These are phyloP conservation scores for Oppia nitens DNA, from an alignment of 1,140 invertebrate species.

Conservation along the genomic window DNA sequence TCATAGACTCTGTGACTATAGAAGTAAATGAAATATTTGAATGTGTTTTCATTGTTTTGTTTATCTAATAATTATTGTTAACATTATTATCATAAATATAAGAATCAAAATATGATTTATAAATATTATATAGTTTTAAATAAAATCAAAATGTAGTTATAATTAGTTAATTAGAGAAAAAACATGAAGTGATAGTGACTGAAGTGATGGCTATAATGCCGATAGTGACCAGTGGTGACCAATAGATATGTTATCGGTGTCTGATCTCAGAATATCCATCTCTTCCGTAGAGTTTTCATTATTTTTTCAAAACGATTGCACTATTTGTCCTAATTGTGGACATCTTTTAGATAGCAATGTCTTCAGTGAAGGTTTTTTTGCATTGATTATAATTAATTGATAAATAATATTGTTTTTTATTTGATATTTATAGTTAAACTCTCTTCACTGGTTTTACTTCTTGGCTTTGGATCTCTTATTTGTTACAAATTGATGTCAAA, in stretches of 20 bases:
- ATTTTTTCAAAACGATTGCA: neutral
- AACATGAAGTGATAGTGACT: neutral
- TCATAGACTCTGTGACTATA: too few species aligned
- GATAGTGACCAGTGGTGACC: neutral
- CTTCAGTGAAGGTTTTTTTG: conserved; percentile 1
- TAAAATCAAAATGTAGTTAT: too few species aligned
- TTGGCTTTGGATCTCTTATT: conserved; percentile 27
- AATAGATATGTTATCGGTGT: neutral
- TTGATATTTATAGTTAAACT: conserved; percentile 23
- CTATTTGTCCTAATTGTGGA: conserved; percentile 3
- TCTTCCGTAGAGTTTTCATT: conserved; percentile 8
- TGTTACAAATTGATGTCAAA: conserved; percentile 23
- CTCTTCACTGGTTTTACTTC: conserved; percentile 24
- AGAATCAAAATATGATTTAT: too few species aligned
- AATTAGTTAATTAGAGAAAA: neutral
- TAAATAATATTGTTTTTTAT: neutral
- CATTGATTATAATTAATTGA: neutral
- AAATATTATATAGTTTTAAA: too few species aligned
- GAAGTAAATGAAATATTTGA: too few species aligned
- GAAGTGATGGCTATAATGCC: neutral
- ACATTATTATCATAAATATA: too few species aligned
- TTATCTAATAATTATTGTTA: too few species aligned
- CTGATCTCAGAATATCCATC: conserved; percentile 1
- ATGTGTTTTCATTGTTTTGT: too few species aligned
- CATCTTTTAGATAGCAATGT: neutral